A percentile compares a stretch with the other conserved stretches of the same genome.
These are phyloP conservation scores for Neoarius graeffei DNA, from an alignment of 2,113 vertebrate genomes.

Conservation along the genomic window DNA sequence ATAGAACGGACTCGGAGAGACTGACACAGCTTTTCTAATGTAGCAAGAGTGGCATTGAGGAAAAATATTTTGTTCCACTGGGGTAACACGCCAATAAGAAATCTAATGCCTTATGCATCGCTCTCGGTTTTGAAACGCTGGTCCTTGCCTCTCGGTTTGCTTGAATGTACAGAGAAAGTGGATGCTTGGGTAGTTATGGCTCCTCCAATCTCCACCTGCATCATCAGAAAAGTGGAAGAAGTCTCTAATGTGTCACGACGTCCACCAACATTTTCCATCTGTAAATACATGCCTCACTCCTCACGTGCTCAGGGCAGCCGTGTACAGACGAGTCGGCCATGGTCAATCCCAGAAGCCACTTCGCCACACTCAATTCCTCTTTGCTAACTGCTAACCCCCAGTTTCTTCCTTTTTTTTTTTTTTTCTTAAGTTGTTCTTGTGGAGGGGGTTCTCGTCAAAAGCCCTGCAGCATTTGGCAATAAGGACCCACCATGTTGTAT, in stretches of 20 bases:
- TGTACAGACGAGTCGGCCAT: conserved; percentile 36
- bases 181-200: conserved; percentile 11
- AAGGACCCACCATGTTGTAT: conserved; percentile 39
- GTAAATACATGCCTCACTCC: conserved; percentile 75
- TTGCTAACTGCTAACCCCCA: conserved; percentile 15
- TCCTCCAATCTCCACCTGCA: conserved; percentile 1
- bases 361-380: not conserved
- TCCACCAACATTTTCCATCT: conserved; percentile 42
- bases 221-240: conserved; percentile 56
- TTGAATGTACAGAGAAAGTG: conserved; percentile 45
- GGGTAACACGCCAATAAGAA: conserved; percentile 23
- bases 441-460: not conserved
- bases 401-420: conserved; percentile 23
- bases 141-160: conserved; percentile 24
- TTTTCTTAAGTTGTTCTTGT: not conserved
- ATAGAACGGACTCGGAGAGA: conserved; percentile 55
- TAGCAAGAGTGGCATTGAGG: conserved; percentile 66
- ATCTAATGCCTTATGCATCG: conserved; percentile 49
- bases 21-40: conserved; percentile 52
- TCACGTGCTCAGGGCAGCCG: conserved; percentile 68
- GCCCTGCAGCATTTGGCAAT: conserved; percentile 52
- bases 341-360: conserved; percentile 21
- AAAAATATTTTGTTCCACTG: not conserved
- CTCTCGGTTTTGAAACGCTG: conserved; percentile 21
- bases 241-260: conserved; percentile 15